Base-by-base conservation (phyloP, 1,140 invertebrate species). In the Rhizoglyphus robini region DNA sequence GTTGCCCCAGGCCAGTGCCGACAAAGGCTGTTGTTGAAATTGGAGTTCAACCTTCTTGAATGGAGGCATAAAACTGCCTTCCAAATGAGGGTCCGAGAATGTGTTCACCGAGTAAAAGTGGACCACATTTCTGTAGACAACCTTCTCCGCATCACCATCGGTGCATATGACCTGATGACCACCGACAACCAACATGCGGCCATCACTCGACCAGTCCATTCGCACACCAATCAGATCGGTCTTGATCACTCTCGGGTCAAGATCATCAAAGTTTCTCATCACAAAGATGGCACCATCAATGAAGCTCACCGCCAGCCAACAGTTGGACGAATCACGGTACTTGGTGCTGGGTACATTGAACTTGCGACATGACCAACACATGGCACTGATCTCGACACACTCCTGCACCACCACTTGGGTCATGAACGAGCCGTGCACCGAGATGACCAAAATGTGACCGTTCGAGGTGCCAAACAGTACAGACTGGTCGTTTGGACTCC, bases 401-500 rank as follows among this genome's bases (percentile, higher is more conserved):
- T 89, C 88, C 54, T 83, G 81, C 0, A 96, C 73, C 72, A 89
- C 85, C 1, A 94, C 86, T 78, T 95, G 85, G 18, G 89, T 90
- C 23, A 96, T 86, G 86, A 95, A 93, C 18, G 88, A 87, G 0
- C 92, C 92, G 70, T 94, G 88, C 0, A 94, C 89, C 76, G 94
- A 91, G 87, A 96, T 95, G 31, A 96, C 64, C 18, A 65, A 88
- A 63, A 95, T 83, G 74, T 93, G 89, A 0, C 90, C 91, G 65
- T 87, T 86, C 25, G 88, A 90, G 18, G 91, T 96, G 25, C 92
- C 92, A 75, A 97, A 91, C 78, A 95, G 92, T 27, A 96, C 92
- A 78, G 96, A 90, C 74, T 92, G 87, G 78, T 97, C 94, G 75
- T 96, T 91, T 0, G 95, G 94, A 8, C 92, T 92, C 94, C 95